These are phyloP conservation scores for Adoxophyes honmai DNA, from an alignment of 1,140 invertebrate genomes.

Conservation along the genomic window DNA sequence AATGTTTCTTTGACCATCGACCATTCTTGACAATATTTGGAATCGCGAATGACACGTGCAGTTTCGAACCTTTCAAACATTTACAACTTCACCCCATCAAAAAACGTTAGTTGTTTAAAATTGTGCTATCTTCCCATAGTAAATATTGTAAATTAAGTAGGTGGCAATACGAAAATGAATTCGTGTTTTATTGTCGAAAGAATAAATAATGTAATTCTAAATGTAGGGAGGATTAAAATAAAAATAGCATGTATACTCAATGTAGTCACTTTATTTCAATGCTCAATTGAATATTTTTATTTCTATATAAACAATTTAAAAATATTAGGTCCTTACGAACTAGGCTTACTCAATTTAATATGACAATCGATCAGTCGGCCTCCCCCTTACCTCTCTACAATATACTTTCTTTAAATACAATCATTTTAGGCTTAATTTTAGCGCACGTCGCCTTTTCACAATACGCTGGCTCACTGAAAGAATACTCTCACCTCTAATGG, in stretches of 20 bases:
- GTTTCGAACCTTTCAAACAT: too few species aligned
- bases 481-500: neutral
- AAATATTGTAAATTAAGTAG: too few species aligned
- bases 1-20: too few species aligned
- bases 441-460: slow-evolving; percentile 22
- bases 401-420: slow-evolving; percentile 33
- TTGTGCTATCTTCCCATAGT: too few species aligned
- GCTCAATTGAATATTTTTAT: slow-evolving; percentile 69
- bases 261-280: slow-evolving; percentile 70
- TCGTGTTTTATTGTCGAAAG: too few species aligned
- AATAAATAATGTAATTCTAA: too few species aligned
- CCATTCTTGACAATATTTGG: too few species aligned
- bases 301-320: slow-evolving; percentile 74
- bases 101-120: too few species aligned
- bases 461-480: slow-evolving; percentile 24
- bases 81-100: too few species aligned
- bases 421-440: slow-evolving; percentile 15
- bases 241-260: slow-evolving; percentile 31
- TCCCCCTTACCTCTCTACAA: slow-evolving; percentile 31
- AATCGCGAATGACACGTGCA: too few species aligned
- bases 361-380: slow-evolving; percentile 67
- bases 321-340: slow-evolving; percentile 53
- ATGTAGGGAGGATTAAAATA: too few species aligned
- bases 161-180: too few species aligned
- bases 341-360: slow-evolving; percentile 49